Evolutionary conservation across 2,888 invertebrate genomes (phyloP).

Genomic region (Spilosoma lubricipeda): DNA sequence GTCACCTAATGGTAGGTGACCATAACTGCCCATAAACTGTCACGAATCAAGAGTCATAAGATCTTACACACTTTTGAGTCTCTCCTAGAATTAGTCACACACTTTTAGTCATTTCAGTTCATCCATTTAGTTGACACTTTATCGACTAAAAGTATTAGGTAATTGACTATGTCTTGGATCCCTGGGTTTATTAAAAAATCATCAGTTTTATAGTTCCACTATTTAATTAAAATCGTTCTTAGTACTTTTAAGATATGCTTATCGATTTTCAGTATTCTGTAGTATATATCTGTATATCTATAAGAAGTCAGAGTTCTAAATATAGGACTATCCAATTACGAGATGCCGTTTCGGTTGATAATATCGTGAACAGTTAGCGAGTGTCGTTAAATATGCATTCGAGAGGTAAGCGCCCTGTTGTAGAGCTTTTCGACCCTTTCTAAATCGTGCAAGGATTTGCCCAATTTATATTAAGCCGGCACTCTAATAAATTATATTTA

Average conservation of each 20-base stretch:
- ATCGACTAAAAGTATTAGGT: not conserved
- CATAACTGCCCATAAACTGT: no score
- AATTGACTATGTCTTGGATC: not conserved
- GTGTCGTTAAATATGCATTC: slow-evolving; percentile 73
- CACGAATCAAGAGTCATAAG: no score
- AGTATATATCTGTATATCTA: no score
- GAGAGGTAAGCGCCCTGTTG: slow-evolving; percentile 23
- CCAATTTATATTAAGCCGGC: slow-evolving; percentile 16
- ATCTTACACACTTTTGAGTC: no score
- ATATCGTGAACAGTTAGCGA: slow-evolving; percentile 57
- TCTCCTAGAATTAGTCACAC: no score
- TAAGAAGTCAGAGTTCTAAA: slow-evolving; percentile 26
- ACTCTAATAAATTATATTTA: slow-evolving; percentile 20
- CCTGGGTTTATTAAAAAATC: not conserved
- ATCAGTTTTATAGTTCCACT: not conserved
- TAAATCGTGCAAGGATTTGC: slow-evolving; percentile 17
- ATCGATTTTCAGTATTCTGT: not conserved
- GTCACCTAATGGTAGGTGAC: no score
- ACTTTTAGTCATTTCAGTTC: no score
- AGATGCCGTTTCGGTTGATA: slow-evolving; percentile 31
- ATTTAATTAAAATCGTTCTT: not conserved
- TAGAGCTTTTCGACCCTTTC: slow-evolving; percentile 6
- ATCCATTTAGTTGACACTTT: not conserved
- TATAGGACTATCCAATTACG: slow-evolving; percentile 50
- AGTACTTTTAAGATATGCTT: not conserved